Conservation (phyloP, 1,140 invertebrate species). For the Steinernema feltiae region DNA sequence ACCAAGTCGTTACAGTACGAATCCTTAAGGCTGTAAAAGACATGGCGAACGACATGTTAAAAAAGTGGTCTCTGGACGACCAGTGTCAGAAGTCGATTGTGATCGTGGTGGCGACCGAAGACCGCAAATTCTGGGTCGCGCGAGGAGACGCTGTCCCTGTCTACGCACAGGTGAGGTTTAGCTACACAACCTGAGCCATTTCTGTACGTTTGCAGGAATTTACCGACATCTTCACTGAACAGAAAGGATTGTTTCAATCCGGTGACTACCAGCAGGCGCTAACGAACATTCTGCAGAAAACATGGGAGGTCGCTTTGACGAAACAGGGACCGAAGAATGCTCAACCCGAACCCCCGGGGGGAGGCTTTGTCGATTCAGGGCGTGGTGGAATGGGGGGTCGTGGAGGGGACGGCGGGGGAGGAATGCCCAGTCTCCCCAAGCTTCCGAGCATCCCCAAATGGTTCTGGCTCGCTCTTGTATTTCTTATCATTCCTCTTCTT, state of each 20-base stretch:
- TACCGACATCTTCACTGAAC: conserved; percentile 45
- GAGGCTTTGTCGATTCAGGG: conserved; percentile 13
- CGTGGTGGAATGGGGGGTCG: conserved; percentile 20
- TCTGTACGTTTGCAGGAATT: conserved; percentile 35
- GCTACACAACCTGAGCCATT: background rate
- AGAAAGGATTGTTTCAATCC: conserved; percentile 46
- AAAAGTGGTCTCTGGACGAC: conserved; percentile 46
- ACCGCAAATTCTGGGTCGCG: conserved; percentile 54
- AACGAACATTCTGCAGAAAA: conserved; percentile 49
- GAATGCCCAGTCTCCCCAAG: conserved; percentile 20
- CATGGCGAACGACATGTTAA: conserved; percentile 53
- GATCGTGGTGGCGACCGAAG: conserved; percentile 48
- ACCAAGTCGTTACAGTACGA: background rate
- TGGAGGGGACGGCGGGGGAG: conserved; percentile 17
- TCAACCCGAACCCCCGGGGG: conserved; percentile 26
- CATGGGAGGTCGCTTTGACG: conserved; percentile 43
- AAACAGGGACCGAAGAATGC: conserved; percentile 41
- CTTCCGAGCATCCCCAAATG: conserved; percentile 24
- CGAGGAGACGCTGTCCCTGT: conserved; percentile 50
- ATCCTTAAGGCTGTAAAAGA: conserved; percentile 45
- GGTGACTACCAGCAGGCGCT: conserved; percentile 44
- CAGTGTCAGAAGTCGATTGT: conserved; percentile 51
- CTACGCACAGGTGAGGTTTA: conserved; percentile 34
- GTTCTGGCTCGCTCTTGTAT: conserved; percentile 29
- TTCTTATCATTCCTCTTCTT: conserved; percentile 27